A percentile compares a stretch with the other conserved stretches of the same genome.
phyloP scores from a whole-genome alignment of 2,797 vertebrate genomes.

The Cryptoprocta ferox region DNA sequence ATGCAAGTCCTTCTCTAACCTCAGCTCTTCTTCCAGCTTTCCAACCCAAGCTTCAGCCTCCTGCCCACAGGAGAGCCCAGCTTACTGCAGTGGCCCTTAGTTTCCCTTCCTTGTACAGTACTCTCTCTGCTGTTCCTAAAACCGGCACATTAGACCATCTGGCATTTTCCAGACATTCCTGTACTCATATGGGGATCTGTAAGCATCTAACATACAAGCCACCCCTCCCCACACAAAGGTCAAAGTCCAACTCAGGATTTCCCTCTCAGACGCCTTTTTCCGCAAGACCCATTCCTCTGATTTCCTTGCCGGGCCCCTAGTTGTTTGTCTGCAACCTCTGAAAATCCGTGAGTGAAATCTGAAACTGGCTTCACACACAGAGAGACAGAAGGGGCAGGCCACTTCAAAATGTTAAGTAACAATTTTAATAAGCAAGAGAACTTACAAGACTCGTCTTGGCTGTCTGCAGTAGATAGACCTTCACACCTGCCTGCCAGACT shows the following conservation, averaged over 20 bases:
- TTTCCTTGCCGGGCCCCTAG: neutral
- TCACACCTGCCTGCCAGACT: neutral
- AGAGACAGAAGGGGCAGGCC: neutral
- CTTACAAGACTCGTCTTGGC: neutral
- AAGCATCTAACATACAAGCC: neutral
- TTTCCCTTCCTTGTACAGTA: neutral
- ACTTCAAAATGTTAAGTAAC: neutral
- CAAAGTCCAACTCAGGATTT: neutral
- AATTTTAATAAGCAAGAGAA: neutral
- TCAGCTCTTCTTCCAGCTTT: neutral
- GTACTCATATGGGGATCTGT: neutral
- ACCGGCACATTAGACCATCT: neutral
- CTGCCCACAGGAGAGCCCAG: too few species aligned
- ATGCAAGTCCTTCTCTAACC: neutral
- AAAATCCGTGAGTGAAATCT: neutral
- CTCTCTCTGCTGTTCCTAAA: neutral
- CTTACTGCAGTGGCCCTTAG: accelerated
- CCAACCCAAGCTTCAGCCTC: neutral
- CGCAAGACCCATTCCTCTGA: neutral
- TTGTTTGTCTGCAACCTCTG: neutral
- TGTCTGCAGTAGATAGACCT: neutral
- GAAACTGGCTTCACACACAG: neutral
- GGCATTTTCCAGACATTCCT: neutral
- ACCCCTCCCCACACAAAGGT: too few species aligned
- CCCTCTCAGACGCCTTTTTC: too few species aligned